A percentile compares a stretch with the other conserved stretches of the same genome.
These are phyloP conservation scores for Theodoxus fluviatilis DNA, from an alignment of 2,888 invertebrate genomes.

Conservation along the genomic window DNA sequence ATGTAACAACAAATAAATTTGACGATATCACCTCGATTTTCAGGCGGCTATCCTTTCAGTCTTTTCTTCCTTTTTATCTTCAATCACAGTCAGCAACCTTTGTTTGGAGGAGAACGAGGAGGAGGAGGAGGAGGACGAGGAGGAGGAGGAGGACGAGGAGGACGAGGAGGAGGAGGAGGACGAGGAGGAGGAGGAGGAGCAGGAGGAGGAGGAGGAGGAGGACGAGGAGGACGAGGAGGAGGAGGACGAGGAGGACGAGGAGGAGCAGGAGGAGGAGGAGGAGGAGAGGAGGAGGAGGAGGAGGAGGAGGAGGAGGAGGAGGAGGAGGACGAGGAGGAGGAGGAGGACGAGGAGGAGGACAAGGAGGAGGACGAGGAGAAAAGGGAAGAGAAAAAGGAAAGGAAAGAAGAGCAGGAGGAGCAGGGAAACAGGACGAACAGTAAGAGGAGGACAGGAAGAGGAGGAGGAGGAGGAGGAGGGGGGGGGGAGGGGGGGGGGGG, in stretches of 20 bases:
- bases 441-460: neutral
- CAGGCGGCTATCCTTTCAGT: no score
- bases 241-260: neutral
- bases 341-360: neutral
- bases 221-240: neutral
- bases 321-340: neutral
- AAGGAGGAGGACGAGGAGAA: neutral
- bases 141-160: no score
- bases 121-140: no score
- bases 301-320: neutral
- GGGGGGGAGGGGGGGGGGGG: neutral
- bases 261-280: neutral
- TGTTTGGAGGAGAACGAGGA: no score
- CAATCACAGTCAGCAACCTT: no score
- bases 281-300: neutral
- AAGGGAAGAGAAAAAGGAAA: neutral
- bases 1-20: no score
- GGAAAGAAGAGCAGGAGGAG: neutral
- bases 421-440: conserved; percentile 11
- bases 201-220: neutral
- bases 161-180: no score
- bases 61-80: no score
- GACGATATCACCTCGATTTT: no score
- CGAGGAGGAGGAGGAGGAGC: neutral
- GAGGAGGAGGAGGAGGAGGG: neutral